A percentile compares a stretch with the other conserved stretches of the same genome.
Conservation (phyloP, 1,140 invertebrate genomes). For the Hylaeus volcanicus region DNA sequence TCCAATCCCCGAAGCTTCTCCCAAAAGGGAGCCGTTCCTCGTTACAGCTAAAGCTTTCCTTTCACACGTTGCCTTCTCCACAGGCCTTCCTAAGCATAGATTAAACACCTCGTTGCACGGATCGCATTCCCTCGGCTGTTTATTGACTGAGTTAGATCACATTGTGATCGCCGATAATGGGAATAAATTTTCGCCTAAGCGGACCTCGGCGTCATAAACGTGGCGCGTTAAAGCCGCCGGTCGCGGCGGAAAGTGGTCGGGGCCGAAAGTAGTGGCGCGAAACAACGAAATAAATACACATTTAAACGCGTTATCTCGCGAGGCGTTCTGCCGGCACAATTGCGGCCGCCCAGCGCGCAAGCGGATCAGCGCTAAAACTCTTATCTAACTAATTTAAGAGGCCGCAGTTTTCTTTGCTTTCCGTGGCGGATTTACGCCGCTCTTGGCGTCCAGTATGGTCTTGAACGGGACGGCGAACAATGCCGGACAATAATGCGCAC, state of each 20-base stretch:
- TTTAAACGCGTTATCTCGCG: constrained; percentile 27
- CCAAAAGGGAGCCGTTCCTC: too few species aligned
- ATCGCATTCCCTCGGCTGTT: not conserved
- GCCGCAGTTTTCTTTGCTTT: constrained; percentile 39
- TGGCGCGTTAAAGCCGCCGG: too few species aligned
- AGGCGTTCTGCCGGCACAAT: constrained; percentile 20
- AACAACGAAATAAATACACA: constrained; percentile 25
- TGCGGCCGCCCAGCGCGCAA: constrained; percentile 1
- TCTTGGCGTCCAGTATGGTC: constrained; percentile 44
- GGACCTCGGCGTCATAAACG: not conserved
- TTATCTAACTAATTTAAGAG: constrained; percentile 58
- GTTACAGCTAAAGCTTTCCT: too few species aligned
- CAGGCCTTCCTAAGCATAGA: not conserved
- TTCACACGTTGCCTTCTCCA: too few species aligned
- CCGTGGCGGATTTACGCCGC: constrained; percentile 45
- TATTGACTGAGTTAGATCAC: too few species aligned
- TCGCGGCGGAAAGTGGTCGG: not conserved
- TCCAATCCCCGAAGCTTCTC: too few species aligned
- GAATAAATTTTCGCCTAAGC: not conserved
- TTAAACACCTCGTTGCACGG: not conserved
- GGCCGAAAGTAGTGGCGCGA: not conserved
- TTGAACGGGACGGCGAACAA: constrained; percentile 54
- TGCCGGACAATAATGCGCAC: constrained; percentile 51
- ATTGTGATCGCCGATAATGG: too few species aligned
- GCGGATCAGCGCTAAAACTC: constrained; percentile 48